These are phyloP conservation scores for Polyommatus icarus DNA, from an alignment of 2,888 invertebrate genomes.

Conservation along the genomic window DNA sequence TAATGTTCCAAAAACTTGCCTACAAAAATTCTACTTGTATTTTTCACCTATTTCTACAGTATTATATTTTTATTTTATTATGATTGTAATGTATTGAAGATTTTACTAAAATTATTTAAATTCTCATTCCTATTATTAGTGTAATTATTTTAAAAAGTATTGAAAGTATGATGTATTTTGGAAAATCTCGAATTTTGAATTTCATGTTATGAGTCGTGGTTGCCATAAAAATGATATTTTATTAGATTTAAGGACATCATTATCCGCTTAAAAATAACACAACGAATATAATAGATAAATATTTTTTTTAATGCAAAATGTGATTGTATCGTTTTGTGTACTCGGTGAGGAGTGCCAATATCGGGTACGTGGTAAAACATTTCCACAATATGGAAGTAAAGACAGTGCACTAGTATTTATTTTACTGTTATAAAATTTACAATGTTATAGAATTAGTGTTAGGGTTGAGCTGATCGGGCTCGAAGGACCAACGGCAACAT, in stretches of 20 bases:
- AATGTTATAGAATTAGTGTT: not conserved
- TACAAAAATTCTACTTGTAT: not conserved
- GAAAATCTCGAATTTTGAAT: conserved; percentile 2
- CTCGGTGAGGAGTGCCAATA: not conserved
- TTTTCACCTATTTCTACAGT: conserved; percentile 24
- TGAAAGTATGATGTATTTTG: not conserved
- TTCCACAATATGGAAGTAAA: not conserved
- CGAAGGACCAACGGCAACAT: conserved; percentile 26
- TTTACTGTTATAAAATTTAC: not conserved
- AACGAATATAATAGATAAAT: conserved; percentile 22
- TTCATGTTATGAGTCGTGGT: not conserved
- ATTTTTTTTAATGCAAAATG: conserved; percentile 8
- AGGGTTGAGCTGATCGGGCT: conserved; percentile 15
- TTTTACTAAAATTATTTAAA: conserved; percentile 22
- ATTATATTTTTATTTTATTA: conserved; percentile 21
- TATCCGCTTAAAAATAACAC: not conserved
- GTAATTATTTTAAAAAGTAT: conserved; percentile 3
- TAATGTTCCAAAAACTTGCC: conserved; percentile 22
- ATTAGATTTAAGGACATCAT: conserved; percentile 16
- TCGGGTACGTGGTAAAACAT: not conserved
- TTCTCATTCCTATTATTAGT: conserved; percentile 17
- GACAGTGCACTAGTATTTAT: not conserved
- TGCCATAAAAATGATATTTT: conserved; percentile 29
- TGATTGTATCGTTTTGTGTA: conserved; percentile 14
- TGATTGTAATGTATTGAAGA: conserved; percentile 10